Conservation (phyloP, 2,888 invertebrate species). For the Pyrrhia umbra region DNA sequence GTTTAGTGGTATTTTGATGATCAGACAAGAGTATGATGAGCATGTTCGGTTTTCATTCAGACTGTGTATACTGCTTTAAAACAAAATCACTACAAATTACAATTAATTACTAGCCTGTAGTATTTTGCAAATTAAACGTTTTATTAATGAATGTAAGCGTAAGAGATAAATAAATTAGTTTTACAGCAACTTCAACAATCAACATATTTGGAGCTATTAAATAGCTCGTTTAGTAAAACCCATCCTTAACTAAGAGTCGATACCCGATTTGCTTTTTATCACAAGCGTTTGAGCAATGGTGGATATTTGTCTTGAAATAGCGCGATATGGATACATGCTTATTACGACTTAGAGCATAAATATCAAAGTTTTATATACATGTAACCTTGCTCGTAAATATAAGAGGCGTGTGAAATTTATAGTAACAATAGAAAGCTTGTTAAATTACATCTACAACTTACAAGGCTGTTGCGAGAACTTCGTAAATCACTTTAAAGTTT, state of each 20-base stretch:
- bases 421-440: conserved; percentile 55
- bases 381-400: conserved; percentile 45
- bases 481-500: conserved; percentile 56
- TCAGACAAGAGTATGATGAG: no score
- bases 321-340: conserved; percentile 57
- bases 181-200: no score
- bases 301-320: conserved; percentile 62
- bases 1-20: no score
- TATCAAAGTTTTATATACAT: conserved; percentile 51
- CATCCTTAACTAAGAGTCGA: conserved; percentile 42
- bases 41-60: no score
- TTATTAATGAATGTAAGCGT: no score
- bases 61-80: no score
- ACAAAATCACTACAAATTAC: no score
- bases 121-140: no score
- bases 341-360: conserved; percentile 55
- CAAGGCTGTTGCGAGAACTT: conserved; percentile 37
- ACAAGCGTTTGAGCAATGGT: conserved; percentile 63
- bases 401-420: conserved; percentile 54
- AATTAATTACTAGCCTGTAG: no score
- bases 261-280: conserved; percentile 63
- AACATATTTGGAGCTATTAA: no score
- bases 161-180: no score
- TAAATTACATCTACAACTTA: conserved; percentile 50
- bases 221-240: conserved; percentile 32